A percentile compares a stretch with the other conserved stretches of the same genome.
Evolutionary conservation across 2,797 vertebrate species (phyloP).

Genomic region (Squalus acanthias): DNA sequence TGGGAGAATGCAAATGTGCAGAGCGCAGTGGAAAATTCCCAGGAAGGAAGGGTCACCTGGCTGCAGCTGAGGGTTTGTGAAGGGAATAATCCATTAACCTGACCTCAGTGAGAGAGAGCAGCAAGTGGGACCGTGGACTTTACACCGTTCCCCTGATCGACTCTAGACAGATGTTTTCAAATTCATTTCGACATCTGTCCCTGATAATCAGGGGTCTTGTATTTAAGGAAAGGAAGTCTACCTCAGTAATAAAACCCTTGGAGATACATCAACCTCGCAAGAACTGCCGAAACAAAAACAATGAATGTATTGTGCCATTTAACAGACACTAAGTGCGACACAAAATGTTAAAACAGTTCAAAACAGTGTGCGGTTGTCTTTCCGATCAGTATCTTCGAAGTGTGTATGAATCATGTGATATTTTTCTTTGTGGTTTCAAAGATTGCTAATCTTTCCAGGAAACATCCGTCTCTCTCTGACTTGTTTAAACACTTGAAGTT

Average conservation of each 20-base stretch:
- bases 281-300: not conserved
- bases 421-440: slow-evolving; percentile 6
- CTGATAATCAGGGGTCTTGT: not conserved
- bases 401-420: not conserved
- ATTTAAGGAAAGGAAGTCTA: not conserved
- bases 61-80: not conserved
- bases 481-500: not conserved
- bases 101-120: not conserved
- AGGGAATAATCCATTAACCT: not conserved
- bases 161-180: not conserved
- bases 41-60: not conserved
- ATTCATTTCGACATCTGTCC: not conserved
- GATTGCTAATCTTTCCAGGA: slow-evolving; percentile 1
- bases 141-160: not conserved
- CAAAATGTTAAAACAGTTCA: slow-evolving; percentile 1
- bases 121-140: not conserved
- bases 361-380: not conserved
- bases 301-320: not conserved
- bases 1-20: not conserved
- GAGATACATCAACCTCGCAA: not conserved
- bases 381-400: not conserved
- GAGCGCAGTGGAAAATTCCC: not conserved
- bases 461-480: not conserved
- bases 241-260: not conserved
- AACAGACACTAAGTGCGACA: not conserved